phyloP scores from a whole-genome alignment of 2,113 vertebrate genomes.

The Lasiurus borealis region DNA sequence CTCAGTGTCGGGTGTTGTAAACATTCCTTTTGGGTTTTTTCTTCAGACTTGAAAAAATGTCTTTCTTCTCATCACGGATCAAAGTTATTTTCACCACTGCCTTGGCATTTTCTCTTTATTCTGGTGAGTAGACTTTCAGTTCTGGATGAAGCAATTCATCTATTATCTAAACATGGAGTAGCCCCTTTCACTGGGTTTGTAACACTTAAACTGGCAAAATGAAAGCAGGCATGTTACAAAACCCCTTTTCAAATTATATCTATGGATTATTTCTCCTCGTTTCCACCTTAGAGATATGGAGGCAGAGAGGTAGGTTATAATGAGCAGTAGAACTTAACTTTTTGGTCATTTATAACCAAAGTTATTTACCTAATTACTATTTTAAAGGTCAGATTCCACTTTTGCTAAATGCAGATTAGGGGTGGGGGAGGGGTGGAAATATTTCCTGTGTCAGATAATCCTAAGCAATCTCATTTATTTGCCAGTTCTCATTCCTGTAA shows the following conservation, averaged over 20 bases:
- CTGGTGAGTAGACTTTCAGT: constrained; percentile 47
- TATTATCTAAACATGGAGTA: neutral
- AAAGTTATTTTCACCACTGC: constrained; percentile 20
- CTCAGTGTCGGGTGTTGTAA: no score
- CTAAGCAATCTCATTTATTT: neutral
- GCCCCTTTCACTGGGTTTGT: neutral
- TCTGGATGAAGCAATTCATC: neutral
- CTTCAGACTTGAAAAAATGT: no score
- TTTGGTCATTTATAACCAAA: no score
- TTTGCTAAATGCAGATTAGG: neutral
- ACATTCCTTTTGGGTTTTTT: no score
- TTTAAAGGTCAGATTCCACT: neutral
- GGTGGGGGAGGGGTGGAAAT: no score
- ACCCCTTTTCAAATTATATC: neutral
- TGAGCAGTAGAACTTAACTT: neutral
- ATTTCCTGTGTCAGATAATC: neutral
- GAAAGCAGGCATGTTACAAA: neutral
- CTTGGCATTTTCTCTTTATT: neutral
- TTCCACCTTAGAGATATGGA: neutral
- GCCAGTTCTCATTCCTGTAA: neutral
- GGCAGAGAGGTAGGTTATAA: neutral
- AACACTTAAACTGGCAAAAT: neutral
- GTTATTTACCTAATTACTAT: neutral
- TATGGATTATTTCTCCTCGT: neutral
- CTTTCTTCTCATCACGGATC: neutral